Conservation (phyloP, 2,113 vertebrate genomes). For the Sitta europaea region DNA sequence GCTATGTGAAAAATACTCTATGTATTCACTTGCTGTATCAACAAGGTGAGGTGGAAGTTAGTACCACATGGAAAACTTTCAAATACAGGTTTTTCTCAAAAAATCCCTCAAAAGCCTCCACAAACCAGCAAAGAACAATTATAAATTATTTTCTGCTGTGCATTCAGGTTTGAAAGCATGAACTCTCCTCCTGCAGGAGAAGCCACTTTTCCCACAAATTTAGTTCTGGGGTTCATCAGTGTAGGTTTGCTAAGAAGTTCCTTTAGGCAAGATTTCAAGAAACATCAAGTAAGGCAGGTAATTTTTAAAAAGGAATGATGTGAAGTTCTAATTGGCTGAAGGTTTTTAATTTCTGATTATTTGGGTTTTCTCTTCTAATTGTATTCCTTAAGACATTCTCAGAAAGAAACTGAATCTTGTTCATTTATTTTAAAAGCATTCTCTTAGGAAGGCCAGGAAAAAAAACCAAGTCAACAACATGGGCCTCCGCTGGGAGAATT, state of each 20-base stretch:
- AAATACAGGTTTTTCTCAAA: not conserved
- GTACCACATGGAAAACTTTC: not conserved
- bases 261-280: not conserved
- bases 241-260: not conserved
- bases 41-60: not conserved
- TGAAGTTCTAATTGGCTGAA: not conserved
- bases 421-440: constrained; percentile 63
- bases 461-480: constrained; percentile 26
- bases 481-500: constrained; percentile 60
- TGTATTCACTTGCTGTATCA: not conserved
- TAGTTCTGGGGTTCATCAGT: not conserved
- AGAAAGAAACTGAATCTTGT: not conserved
- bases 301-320: not conserved
- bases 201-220: not conserved
- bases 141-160: not conserved
- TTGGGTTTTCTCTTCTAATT: not conserved
- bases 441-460: constrained; percentile 49
- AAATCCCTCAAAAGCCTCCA: not conserved
- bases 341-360: not conserved
- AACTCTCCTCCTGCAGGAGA: not conserved
- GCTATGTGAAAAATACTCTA: not conserved
- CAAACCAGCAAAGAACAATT: not conserved
- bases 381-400: not conserved
- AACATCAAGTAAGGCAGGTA: not conserved
- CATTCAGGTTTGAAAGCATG: not conserved